Conservation (phyloP, 2,113 vertebrate genomes). For the Trochalopteron elliotii region DNA sequence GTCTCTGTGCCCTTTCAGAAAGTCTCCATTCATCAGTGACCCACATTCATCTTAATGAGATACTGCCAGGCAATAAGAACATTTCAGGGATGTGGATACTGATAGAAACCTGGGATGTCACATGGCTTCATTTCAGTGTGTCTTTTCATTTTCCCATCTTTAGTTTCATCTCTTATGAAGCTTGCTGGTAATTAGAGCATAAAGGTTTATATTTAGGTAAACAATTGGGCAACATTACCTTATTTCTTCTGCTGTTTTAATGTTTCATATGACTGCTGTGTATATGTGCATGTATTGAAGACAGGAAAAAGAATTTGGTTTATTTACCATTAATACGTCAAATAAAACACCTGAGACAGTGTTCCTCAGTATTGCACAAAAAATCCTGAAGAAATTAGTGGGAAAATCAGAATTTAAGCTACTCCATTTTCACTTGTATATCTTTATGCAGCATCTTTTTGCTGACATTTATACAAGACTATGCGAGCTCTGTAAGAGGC, state of each 20-base stretch:
- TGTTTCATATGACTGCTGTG: neutral
- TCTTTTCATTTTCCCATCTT: neutral
- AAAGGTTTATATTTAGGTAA: constrained; percentile 7
- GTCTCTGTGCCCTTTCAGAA: neutral
- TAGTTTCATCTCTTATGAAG: neutral
- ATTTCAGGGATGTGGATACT: neutral
- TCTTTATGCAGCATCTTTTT: neutral
- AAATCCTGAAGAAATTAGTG: neutral
- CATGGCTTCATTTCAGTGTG: neutral
- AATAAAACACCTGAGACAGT: neutral
- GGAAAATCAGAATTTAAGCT: neutral
- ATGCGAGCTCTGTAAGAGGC: neutral
- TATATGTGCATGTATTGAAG: neutral
- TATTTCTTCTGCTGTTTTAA: neutral
- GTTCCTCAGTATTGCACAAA: neutral
- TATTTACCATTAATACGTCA: neutral
- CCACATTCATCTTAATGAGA: constrained; percentile 16
- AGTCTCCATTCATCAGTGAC: neutral
- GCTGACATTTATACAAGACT: neutral
- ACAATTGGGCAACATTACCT: neutral
- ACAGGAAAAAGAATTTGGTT: neutral
- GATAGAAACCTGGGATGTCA: neutral
- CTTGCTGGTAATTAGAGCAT: neutral
- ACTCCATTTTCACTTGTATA: neutral
- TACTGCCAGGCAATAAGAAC: neutral